Conservation (phyloP, 2,113 vertebrate species). For the Oryctolagus cuniculus region mOryCun1.1 NC_091443.1:75113501-75114000, state of each 20-base stretch:
- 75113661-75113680: background rate
- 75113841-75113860: background rate
- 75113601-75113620: background rate
- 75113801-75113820: conserved; percentile 28
- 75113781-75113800: conserved; percentile 14
- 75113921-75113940: background rate
- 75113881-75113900: conserved; percentile 27
- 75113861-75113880: conserved; percentile 27
- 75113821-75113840: background rate
- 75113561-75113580: background rate
- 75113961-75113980: background rate
- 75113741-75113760: background rate
- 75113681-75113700: conserved; percentile 11
- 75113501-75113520: background rate
- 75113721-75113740: conserved; percentile 26
- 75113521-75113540: background rate
- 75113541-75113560: background rate
- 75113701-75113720: background rate
- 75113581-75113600: background rate
- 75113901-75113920: background rate
- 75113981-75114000: background rate
- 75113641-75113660: background rate
- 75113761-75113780: conserved; percentile 22
- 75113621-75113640: background rate
- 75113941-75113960: conserved; percentile 29